Percentiles rank a stretch among this genome's conserved stretches.
Evolutionary conservation across 1,140 invertebrate species (phyloP).

Genomic region (Bathynomus jamesi): DNA sequence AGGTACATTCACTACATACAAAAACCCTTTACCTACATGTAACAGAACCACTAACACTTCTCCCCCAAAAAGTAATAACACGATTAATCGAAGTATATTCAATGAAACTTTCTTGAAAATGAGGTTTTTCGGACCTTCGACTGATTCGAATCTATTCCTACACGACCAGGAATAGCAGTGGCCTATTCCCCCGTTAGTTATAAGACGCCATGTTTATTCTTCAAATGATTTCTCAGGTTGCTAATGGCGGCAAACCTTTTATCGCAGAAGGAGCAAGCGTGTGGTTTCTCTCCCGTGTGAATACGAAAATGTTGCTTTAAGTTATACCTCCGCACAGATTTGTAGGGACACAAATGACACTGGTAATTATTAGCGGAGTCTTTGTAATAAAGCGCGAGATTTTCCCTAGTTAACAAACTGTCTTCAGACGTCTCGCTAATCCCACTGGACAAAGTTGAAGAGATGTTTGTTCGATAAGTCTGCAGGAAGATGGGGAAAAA

Average conservation of each 20-base stretch:
- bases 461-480: too few species aligned
- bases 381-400: not conserved
- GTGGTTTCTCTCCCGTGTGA: conserved; percentile 97
- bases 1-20: too few species aligned
- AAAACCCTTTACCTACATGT: too few species aligned
- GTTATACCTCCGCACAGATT: conserved; percentile 6
- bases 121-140: too few species aligned
- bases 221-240: not conserved
- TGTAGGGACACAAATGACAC: conserved; percentile 11
- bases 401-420: not conserved
- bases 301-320: conserved; percentile 7
- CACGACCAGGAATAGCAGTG: too few species aligned
- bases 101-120: too few species aligned
- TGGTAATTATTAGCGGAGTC: not conserved
- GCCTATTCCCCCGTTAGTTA: too few species aligned
- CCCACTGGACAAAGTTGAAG: not conserved
- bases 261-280: conserved; percentile 87
- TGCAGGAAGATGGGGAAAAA: not conserved
- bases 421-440: not conserved
- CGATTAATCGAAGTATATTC: too few species aligned
- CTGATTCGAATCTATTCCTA: too few species aligned
- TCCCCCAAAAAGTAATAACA: too few species aligned
- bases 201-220: not conserved
- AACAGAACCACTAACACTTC: too few species aligned
- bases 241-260: not conserved